Base-by-base conservation (phyloP, 2,797 vertebrate genomes). In the Myiotriccus ornatus region DNA sequence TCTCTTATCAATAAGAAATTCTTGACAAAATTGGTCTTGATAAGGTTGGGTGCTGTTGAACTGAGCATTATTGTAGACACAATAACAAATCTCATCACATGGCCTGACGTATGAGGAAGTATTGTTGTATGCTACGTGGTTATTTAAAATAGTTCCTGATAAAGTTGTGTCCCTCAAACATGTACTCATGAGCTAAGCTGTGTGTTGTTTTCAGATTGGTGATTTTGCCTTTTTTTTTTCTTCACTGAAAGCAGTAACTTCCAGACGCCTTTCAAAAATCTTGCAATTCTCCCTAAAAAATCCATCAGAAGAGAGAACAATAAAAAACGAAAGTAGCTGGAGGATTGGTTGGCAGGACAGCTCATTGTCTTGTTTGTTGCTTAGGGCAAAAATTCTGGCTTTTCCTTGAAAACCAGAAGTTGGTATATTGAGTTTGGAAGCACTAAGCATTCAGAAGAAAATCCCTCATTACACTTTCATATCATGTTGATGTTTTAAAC, bases 91-190 rank as follows among this genome's bases (percentile, higher is more conserved):
- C 65, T 89, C 13, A 1, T 37, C 2, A 1, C 0, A 0, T 71
- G 62, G 35, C 55, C 63, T 0, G 0, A 49, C 47, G 73, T 84
- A 87, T 76, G 87, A 94, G 92, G 96, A 97, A 95, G 94, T 94
- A 39, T 12, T 5, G 1, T 35, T 43, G 21, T 62, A 4, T 67
- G 39, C 52, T 47, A 7, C 1, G 12, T 83, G 84, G 37, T 68
- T 89, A 49, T 68, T 94, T 84, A 39, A 77, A 93, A 35, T 47
- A 84, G 67, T 24, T 93, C 55, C 59, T 83, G 73, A 60, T 96
- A 91, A 90, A 60, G 18, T 59, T 35, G 4, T 68, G 28, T 81
- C 80, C 59, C 44, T 89, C 41, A 70, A 28, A 85, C 37, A 57
- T 0, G 0, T 71, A 27, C 22, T 39, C 87, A 59, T 0, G 19